A percentile compares a stretch with the other conserved stretches of the same genome.
Conservation (phyloP, 2,888 invertebrate species). For the Carabus problematicus region DNA sequence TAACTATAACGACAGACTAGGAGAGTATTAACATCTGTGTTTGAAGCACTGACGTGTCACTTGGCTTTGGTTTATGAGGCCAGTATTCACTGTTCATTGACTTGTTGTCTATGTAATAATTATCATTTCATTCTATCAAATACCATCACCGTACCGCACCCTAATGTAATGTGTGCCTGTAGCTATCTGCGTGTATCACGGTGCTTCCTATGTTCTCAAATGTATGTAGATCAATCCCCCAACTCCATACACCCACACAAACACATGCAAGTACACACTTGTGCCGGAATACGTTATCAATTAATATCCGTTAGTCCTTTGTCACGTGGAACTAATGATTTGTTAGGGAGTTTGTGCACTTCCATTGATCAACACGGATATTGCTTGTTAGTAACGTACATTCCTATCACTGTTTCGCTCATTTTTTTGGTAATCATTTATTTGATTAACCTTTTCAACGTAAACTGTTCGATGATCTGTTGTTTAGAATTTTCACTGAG, state of each 20-base stretch:
- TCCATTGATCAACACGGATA: slow-evolving; percentile 30
- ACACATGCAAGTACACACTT: too few species aligned
- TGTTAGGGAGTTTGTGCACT: slow-evolving; percentile 24
- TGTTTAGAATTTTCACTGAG: too few species aligned
- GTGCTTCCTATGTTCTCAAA: neutral
- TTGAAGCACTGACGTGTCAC: neutral
- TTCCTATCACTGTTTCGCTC: slow-evolving; percentile 7
- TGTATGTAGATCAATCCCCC: neutral
- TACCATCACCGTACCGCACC: neutral
- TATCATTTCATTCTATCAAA: slow-evolving; percentile 14
- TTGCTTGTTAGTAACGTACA: slow-evolving; percentile 15
- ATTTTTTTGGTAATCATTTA: neutral
- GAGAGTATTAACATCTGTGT: slow-evolving; percentile 3
- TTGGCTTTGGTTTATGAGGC: slow-evolving; percentile 20
- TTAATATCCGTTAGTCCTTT: slow-evolving; percentile 36
- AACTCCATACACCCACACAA: too few species aligned
- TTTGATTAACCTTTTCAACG: too few species aligned
- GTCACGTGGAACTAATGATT: slow-evolving; percentile 30
- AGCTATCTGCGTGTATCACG: neutral
- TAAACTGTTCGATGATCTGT: too few species aligned
- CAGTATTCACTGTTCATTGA: slow-evolving; percentile 14
- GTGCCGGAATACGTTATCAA: slow-evolving; percentile 22
- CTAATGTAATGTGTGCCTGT: neutral
- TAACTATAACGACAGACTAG: neutral
- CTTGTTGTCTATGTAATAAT: slow-evolving; percentile 24